Evolutionary conservation across 2,888 invertebrate genomes (phyloP), one percentile per base, ranked within the genome.

Genomic region (Meiosimyza decipiens): DNA sequence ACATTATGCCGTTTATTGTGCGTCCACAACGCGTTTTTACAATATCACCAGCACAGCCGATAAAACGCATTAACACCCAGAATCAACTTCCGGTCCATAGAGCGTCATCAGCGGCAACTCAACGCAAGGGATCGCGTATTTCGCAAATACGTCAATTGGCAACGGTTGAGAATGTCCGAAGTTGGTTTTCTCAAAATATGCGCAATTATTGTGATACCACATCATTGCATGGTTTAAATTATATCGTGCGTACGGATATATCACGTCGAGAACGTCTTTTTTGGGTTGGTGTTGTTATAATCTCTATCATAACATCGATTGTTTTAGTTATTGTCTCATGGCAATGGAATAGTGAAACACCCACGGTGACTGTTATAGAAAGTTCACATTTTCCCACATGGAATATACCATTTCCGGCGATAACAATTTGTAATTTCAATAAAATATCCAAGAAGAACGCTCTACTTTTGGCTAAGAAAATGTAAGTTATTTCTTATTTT

Each of bases 181-280:
- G 77, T 6, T 87, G 87, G 87, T 80, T 87, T 22, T 60, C 73
- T 11, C 79, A 81, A 1, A 85, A 82, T 72, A 75, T 86, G 18
- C 80, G 83, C 6, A 90, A 91, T 77, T 93, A 92, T 85, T 92
- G 92, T 77, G 88, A 89, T 68, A 89, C 90, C 33, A 93, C 93
- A 0, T 91, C 91, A 74, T 85, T 93, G 68, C 93, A 93, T 80
- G 93, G 93, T 1, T 93, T 91, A 78, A 91, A 91, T 80, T 92
- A 92, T 78, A 91, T 92, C 49, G 90, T 90, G 4, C 89, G 91
- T 80, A 87, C 89, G 51, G 89, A 90, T 55, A 89, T 91, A 40
- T 89, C 88, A 55, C 80, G 82, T 9, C 77, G 85, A 52, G 92
- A 92, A 84, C 89, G 92, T 0, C 68, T 74, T 1, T 84, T 85